Conservation (phyloP, 1,140 invertebrate species). For the Diploscapter pachys region DNA sequence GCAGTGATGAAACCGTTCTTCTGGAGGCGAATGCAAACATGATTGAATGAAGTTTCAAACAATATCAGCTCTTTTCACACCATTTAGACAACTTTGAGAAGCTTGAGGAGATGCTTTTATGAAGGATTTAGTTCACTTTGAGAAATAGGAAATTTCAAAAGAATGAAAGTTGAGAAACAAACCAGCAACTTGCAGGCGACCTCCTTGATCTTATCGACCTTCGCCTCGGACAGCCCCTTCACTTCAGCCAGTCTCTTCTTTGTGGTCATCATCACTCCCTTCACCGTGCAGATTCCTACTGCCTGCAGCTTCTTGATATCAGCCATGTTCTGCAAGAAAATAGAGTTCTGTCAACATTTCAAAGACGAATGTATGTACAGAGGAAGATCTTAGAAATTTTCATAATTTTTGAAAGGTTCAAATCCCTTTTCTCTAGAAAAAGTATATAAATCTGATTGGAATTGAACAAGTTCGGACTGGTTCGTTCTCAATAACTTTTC, state of each 20-base stretch:
- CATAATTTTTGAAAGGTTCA: too few relatives aligned
- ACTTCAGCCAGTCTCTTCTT: conserved; percentile 83
- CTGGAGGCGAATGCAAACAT: conserved; percentile 58
- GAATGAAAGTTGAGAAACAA: conserved; percentile 67
- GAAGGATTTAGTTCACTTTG: not conserved
- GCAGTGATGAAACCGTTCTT: conserved; percentile 96
- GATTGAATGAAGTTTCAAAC: conserved; percentile 72
- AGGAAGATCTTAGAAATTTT: too few relatives aligned
- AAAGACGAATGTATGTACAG: too few relatives aligned
- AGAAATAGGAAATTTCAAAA: not conserved
- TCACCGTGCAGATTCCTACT: conserved; percentile 87
- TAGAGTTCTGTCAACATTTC: too few relatives aligned
- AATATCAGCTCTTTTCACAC: not conserved
- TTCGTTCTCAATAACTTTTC: too few relatives aligned
- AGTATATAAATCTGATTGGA: too few relatives aligned
- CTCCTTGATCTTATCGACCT: conserved; percentile 91
- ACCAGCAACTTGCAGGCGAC: conserved; percentile 60
- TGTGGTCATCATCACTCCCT: conserved; percentile 87
- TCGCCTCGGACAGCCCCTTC: conserved; percentile 94
- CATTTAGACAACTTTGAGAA: not conserved
- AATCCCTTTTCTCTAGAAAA: too few relatives aligned
- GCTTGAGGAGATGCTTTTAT: not conserved
- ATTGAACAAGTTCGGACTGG: too few relatives aligned
- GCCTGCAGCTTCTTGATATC: conserved; percentile 93
- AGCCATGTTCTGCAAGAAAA: conserved; percentile 52